Evolutionary conservation across 2,888 invertebrate genomes (phyloP), one percentile per base, ranked within the genome.

Genomic region (Phorcus lineatus): DNA sequence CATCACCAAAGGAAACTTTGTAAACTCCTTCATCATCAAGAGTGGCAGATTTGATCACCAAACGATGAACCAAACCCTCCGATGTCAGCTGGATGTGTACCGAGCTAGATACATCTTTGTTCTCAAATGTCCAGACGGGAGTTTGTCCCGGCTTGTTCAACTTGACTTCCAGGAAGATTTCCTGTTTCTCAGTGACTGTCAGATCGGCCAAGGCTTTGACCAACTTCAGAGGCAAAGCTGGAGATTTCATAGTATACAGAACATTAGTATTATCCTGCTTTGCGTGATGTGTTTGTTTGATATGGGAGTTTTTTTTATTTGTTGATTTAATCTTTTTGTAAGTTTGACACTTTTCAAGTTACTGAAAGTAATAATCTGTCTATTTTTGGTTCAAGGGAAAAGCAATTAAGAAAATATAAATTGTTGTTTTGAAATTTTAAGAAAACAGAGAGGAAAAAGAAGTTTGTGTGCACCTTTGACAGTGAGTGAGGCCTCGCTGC

Each of bases 141-240:
- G 97, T 94, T 17, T 97, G 97, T 92, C 98, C 98, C 66, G 97
- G 97, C 94, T 98, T 98, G n/a, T 97, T 97, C 19, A 98, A 78
- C 57, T 90, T 87, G 81, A 90, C 90, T 76, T 88, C 88, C 70
- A 92, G 85, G 54, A 88, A 86, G 40, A 97, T 97, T 88, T 79
- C 82, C 19, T 86, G 88, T 36, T 86, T 84, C 81, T 89, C 90
- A 28, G 84, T 87, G 28, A 86, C 83, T 6, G 82, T 85, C 70
- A 85, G 81, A 79, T 89, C 86, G 13, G 80, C 75, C 22, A 90
- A 86, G 74, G 85, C 84, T 77, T 87, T 87, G 19, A 83, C 86
- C 86, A 90, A 88, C 75, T 87, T 83, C 19, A 86, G 81, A 66
- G 88, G 86, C 47, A 86, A 77, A 83, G 88, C 89, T 89, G 83